These are phyloP conservation scores for Limnothrissa miodon DNA, from an alignment of 2,113 vertebrate species.

Conservation along the genomic window DNA sequence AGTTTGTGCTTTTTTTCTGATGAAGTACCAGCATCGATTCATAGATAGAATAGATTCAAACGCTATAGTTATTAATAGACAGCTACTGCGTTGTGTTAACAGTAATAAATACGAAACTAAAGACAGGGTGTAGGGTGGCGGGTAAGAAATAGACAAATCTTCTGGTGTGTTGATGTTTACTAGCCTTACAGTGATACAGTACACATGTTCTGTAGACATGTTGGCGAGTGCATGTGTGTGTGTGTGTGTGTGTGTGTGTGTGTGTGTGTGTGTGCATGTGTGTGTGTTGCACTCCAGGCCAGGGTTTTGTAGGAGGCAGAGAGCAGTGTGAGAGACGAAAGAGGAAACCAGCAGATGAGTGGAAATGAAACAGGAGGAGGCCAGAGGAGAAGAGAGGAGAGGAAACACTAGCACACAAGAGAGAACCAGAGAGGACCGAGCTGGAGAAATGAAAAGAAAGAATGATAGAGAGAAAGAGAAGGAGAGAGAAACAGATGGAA, in stretches of 20 bases:
- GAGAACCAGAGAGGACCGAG: background rate
- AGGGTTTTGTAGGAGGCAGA: background rate
- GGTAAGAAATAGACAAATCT: background rate
- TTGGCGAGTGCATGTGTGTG: background rate
- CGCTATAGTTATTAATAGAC: background rate
- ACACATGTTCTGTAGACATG: background rate
- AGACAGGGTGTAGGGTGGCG: background rate
- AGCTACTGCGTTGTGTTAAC: too few species aligned
- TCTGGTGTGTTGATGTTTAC: background rate
- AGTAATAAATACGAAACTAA: background rate
- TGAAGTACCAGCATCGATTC: background rate
- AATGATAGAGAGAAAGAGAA: background rate
- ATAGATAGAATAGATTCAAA: background rate
- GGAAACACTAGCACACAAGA: background rate
- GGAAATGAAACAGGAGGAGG: background rate
- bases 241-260: slow-evolving; percentile 9
- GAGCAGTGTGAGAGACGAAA: background rate
- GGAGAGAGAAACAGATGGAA: background rate
- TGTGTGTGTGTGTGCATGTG: background rate
- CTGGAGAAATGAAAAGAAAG: background rate
- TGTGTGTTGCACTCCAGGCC: background rate
- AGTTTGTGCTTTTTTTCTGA: background rate
- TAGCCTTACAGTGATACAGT: background rate
- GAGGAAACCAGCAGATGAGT: background rate
- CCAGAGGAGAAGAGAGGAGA: slow-evolving; percentile 3